Evolutionary conservation across 2,888 invertebrate species (phyloP), one percentile per base, ranked within the genome.

Genomic region (Atethmia centrago): DNA sequence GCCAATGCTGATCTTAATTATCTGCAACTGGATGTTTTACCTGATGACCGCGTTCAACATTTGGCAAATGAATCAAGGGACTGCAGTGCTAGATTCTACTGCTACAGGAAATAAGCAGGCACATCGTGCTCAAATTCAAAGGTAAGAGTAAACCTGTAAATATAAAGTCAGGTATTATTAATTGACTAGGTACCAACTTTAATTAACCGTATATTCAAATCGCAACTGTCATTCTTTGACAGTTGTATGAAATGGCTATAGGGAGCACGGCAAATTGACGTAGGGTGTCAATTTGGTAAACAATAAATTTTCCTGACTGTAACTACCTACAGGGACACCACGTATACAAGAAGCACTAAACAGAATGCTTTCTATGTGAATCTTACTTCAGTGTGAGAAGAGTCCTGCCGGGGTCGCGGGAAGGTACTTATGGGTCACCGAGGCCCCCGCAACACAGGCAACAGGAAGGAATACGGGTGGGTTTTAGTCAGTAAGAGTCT

Each of bases 21-120:
- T 93, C 8, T 88, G 89, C 74, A 95, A 95, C 87, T 95, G 95
- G 95, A 51, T 93, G 45, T 93, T 95, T 81, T 95, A 91, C 84
- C 59, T 94, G 65, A 93, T 95, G 94, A 95, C 96, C 0, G 93
- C 94, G 0, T 95, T 93, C 84, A 95, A 95, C 77, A 90, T 96
- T 74, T 94, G 95, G 94, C 88, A 94, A 0, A 84, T 95, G 28
- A 92, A 92, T 71, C 91, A 94, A 0, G 93, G 89, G 0, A 93
- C 93, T 0, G 91, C 92, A 0, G 90, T 94, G 9, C 79, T 94
- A 70, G 92, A 93, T 72, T 88, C 92, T 0, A 89, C 91, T 0
- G 93, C 94, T 0, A 92, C 94, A 0, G 94, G 95, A 2, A 94
- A 88, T 2, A 92, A 93, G 0, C 90, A 92, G 2, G 93, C 95